These are phyloP conservation scores for Phrynocephalus guinanensis DNA, from an alignment of 2,797 vertebrate genomes.

Conservation along the genomic window DNA sequence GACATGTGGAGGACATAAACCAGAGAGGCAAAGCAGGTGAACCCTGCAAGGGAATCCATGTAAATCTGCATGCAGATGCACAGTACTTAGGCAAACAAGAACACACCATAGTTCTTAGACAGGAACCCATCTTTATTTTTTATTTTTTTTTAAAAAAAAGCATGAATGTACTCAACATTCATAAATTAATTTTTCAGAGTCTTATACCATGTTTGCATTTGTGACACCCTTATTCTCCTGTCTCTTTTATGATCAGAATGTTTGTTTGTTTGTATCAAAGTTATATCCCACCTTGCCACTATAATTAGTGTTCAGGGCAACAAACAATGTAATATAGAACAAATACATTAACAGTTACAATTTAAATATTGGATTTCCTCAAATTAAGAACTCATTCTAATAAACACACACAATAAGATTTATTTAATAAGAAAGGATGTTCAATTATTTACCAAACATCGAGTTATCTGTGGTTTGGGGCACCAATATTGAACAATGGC, in stretches of 20 bases:
- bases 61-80: too few relatives aligned
- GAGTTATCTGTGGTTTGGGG: neutral
- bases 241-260: neutral
- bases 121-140: neutral
- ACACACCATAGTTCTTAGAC: rapidly evolving
- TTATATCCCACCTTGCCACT: neutral
- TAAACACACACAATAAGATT: neutral
- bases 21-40: slow-evolving; percentile 38
- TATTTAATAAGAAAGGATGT: neutral
- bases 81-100: rapidly evolving
- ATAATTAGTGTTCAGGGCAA: neutral
- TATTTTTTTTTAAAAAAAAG: neutral
- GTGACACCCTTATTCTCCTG: neutral
- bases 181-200: neutral
- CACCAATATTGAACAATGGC: neutral
- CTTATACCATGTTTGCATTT: neutral
- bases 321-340: neutral
- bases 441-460: neutral
- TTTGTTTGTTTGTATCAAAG: neutral
- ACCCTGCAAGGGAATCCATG: neutral
- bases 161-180: too few relatives aligned
- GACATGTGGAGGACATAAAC: slow-evolving; percentile 54
- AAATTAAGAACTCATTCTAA: neutral
- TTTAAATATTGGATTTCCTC: neutral
- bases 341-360: neutral